These are phyloP conservation scores for Anarsia innoxiella DNA, from an alignment of 2,888 invertebrate genomes.

Conservation along the genomic window DNA sequence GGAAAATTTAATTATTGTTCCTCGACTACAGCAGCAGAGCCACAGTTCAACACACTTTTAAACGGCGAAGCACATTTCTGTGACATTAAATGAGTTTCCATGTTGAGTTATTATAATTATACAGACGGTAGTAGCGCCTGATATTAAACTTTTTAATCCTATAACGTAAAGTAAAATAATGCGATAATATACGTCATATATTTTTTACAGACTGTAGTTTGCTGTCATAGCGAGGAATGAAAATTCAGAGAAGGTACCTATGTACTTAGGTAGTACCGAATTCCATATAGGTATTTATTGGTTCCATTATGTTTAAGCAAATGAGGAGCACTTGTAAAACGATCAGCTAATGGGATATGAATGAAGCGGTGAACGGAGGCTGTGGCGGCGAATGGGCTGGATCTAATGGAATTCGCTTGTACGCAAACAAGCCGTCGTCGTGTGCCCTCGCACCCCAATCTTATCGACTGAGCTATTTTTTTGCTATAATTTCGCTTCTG, in stretches of 20 bases:
- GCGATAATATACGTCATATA: too few relatives aligned
- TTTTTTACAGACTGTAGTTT: too few relatives aligned
- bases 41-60: slow-evolving; percentile 63
- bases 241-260: neutral
- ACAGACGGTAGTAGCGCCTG: slow-evolving; percentile 19
- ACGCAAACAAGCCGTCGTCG: slow-evolving; percentile 70
- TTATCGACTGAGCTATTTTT: too few relatives aligned
- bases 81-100: slow-evolving; percentile 56
- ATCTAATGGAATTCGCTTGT: slow-evolving; percentile 75
- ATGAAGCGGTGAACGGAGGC: slow-evolving; percentile 50
- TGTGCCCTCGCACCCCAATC: slow-evolving; percentile 41
- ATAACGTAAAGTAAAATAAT: slow-evolving; percentile 1
- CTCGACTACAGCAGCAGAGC: slow-evolving; percentile 44
- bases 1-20: slow-evolving; percentile 70
- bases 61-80: slow-evolving; percentile 55
- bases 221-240: too few relatives aligned
- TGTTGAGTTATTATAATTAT: slow-evolving; percentile 55
- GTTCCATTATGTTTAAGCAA: slow-evolving; percentile 28
- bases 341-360: slow-evolving; percentile 73
- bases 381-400: slow-evolving; percentile 59
- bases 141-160: slow-evolving; percentile 11
- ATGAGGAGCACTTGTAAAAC: slow-evolving; percentile 62
- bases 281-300: neutral
- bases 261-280: too few relatives aligned
- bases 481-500: too few relatives aligned